These are phyloP conservation scores for Zoanthus gigantus DNA, from an alignment of 92 coral and sea anemone genomes.

Conservation along the genomic window DNA sequence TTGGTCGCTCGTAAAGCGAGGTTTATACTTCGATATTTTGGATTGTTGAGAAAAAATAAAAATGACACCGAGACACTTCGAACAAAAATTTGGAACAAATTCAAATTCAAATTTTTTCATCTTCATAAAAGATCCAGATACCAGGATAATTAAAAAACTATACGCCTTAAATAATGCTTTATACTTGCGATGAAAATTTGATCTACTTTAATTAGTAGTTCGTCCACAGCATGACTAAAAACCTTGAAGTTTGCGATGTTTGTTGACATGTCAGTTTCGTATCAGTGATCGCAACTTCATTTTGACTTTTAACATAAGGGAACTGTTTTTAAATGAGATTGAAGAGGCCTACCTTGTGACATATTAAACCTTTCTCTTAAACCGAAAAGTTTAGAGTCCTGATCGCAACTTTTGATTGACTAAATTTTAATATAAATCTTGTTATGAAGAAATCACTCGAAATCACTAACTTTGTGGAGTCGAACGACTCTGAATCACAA, in stretches of 20 bases:
- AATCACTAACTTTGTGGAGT: no score
- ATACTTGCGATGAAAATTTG: no score
- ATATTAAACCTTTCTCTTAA: background rate
- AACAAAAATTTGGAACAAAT: background rate
- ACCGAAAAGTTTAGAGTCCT: background rate
- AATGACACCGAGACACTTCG: no score
- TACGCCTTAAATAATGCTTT: no score
- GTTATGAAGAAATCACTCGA: background rate
- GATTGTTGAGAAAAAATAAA: no score
- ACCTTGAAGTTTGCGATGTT: no score
- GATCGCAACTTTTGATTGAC: background rate
- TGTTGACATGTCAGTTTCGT: background rate
- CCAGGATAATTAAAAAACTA: no score
- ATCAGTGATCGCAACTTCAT: no score
- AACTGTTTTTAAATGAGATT: background rate
- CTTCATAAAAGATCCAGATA: no score
- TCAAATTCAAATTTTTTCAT: background rate
- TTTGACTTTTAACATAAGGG: background rate
- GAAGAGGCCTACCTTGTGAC: constrained; percentile 24
- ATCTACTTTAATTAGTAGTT: background rate
- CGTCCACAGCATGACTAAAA: no score
- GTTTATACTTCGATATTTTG: no score
- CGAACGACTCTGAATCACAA: background rate
- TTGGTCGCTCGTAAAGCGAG: no score
- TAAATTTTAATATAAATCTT: background rate